Percentiles rank a stretch among this genome's conserved stretches.
phyloP scores from a whole-genome alignment of 2,797 vertebrate species.

The Sebastiscus albofasciatus region DNA sequence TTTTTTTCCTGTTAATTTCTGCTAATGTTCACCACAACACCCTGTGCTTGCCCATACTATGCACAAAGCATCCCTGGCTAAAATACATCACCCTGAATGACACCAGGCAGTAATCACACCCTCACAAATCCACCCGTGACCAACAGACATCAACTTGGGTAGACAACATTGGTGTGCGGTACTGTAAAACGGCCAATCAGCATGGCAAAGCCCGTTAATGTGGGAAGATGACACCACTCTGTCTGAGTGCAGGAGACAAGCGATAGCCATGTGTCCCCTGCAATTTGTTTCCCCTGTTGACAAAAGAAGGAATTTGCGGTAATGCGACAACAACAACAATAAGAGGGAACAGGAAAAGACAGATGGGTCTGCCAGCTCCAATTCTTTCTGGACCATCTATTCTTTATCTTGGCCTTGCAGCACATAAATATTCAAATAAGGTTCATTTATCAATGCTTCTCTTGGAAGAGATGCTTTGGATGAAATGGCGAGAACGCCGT shows the following conservation, averaged over 20 bases:
- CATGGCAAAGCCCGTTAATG: slow-evolving; percentile 57
- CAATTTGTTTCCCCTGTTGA: slow-evolving; percentile 77
- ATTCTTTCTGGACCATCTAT: slow-evolving; percentile 88
- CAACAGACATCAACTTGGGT: slow-evolving; percentile 42
- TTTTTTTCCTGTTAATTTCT: slow-evolving; percentile 56
- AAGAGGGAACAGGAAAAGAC: slow-evolving; percentile 79
- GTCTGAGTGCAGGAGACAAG: slow-evolving; percentile 69
- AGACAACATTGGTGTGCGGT: slow-evolving; percentile 42
- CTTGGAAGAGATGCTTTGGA: slow-evolving; percentile 69
- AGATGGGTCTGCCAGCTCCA: slow-evolving; percentile 87
- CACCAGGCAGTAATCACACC: slow-evolving; percentile 45
- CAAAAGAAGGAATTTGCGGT: slow-evolving; percentile 78
- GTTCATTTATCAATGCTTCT: slow-evolving; percentile 77
- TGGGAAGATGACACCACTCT: slow-evolving; percentile 73
- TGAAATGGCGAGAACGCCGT: slow-evolving; percentile 62
- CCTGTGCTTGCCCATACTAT: slow-evolving; percentile 60
- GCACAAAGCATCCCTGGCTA: slow-evolving; percentile 58
- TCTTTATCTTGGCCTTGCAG: slow-evolving; percentile 85
- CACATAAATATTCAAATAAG: slow-evolving; percentile 82
- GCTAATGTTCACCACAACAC: slow-evolving; percentile 60
- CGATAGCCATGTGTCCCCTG: slow-evolving; percentile 69
- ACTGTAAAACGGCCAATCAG: slow-evolving; percentile 66
- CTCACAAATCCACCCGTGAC: slow-evolving; percentile 54
- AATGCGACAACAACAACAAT: slow-evolving; percentile 83
- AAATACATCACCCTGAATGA: slow-evolving; percentile 49